phyloP scores from a whole-genome alignment of 2,113 vertebrate genomes.

The Epinephelus fuscoguttatus region DNA sequence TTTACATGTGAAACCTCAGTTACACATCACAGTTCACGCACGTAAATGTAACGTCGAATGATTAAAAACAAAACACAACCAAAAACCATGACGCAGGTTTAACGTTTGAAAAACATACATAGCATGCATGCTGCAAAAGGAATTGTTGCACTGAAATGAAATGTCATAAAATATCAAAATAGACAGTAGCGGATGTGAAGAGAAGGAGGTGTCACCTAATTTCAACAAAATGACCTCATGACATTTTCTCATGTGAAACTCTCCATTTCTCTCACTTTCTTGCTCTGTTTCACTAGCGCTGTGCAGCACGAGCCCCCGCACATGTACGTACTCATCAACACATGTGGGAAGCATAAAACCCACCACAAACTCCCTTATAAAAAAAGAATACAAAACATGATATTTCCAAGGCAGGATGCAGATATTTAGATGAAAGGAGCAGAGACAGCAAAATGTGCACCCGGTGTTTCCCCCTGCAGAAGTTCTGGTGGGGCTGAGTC shows the following conservation, averaged over 20 bases:
- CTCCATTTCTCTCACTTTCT: not conserved
- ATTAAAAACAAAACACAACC: not conserved
- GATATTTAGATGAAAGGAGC: slow-evolving; percentile 63
- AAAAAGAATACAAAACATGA: slow-evolving; percentile 28
- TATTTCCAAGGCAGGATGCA: slow-evolving; percentile 62
- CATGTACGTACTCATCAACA: not conserved
- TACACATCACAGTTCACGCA: not conserved
- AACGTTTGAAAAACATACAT: not conserved
- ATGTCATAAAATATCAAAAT: not conserved
- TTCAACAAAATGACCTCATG: slow-evolving; percentile 7
- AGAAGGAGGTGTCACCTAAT: not conserved
- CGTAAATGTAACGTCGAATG: no score
- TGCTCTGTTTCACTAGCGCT: not conserved
- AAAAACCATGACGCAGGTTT: not conserved
- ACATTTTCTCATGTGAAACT: slow-evolving; percentile 37
- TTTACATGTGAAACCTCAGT: not conserved
- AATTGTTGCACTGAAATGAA: not conserved
- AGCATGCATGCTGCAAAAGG: not conserved
- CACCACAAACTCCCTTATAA: slow-evolving; percentile 11
- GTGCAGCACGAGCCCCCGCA: not conserved
- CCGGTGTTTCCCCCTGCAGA: slow-evolving; percentile 64
- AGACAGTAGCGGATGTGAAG: not conserved
- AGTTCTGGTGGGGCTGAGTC: slow-evolving; percentile 5
- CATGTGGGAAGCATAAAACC: slow-evolving; percentile 21
- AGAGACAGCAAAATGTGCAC: slow-evolving; percentile 28